Evolutionary conservation across 37 sponge, comb jelly and placozoan genomes (phyloP), one percentile per base, ranked within the genome.

Genomic region (Hormiphora californensis): DNA sequence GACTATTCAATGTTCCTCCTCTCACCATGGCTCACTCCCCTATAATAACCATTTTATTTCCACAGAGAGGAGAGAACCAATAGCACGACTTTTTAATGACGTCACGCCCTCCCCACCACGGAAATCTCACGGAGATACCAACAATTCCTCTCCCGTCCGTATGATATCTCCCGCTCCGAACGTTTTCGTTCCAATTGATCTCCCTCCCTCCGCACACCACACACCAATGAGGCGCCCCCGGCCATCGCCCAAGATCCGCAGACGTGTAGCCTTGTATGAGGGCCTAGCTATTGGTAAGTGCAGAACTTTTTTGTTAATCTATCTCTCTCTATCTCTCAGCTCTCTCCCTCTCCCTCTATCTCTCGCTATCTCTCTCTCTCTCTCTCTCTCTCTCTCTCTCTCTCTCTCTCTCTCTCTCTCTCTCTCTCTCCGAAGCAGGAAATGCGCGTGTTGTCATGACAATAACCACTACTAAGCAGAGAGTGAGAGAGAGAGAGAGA

Each of bases 31-130:
- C n/a, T n/a, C n/a, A n/a, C n/a, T n/a, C n/a, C n/a, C n/a, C n/a
- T n/a, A n/a, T n/a, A n/a, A n/a, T n/a, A n/a, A n/a, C n/a, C n/a
- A n/a, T n/a, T n/a, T n/a, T n/a, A n/a, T n/a, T 9, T 30, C n/a
- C n/a, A 28, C 61, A 57, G 81, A 73, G 25, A 22, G 81, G 27
- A 21, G 81, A 40, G 43, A 43, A 23, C 81, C 81, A 0, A 73
- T 73, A 39, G 81, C 81, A 30, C 12, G 38, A 17, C 81, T 73
- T 23, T 73, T 73, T 73, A 73, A 73, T 46, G 81, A 73, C 35
- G n/a, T 28, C 11, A 43, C 81, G 30, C 35, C 81, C 27, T 38
- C 67, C 37, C 67, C 5, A 25, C 8, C 43, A 5, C n/a, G 38
- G 27, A n/a, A n/a, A n/a, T n/a, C n/a, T n/a, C n/a, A n/a, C n/a